These are phyloP conservation scores for Morbakka virulenta DNA, from an alignment of 30 jellyfish, hydroid and myxozoan genomes.

Conservation along the genomic window DNA sequence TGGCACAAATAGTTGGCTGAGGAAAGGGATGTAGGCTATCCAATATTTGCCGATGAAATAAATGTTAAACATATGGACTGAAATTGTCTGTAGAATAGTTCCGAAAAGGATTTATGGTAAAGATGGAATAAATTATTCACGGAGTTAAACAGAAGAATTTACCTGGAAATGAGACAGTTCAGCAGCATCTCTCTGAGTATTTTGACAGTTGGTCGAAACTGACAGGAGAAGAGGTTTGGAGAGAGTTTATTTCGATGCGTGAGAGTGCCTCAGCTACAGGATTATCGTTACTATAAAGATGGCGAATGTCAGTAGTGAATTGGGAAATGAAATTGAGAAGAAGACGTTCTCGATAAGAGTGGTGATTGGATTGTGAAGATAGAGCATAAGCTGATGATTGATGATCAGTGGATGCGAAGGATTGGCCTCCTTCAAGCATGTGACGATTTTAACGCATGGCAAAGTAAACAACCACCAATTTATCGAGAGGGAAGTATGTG, in stretches of 20 bases:
- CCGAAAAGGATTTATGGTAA: neutral
- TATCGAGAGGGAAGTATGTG: too few relatives aligned
- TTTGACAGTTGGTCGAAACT: neutral
- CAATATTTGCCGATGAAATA: neutral
- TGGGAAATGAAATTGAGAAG: conserved; percentile 30
- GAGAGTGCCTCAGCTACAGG: conserved; percentile 59
- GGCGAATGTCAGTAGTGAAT: conserved; percentile 30
- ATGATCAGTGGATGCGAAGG: conserved; percentile 9
- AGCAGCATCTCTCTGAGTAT: conserved; percentile 2
- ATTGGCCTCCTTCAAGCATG: neutral
- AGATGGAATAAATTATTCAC: neutral
- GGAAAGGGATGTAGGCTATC: conserved; percentile 7
- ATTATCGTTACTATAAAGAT: conserved; percentile 3
- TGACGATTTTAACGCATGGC: neutral
- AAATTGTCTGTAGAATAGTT: neutral
- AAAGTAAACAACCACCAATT: neutral
- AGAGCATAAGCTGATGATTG: conserved; percentile 39
- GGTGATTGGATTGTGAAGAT: neutral
- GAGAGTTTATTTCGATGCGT: too few relatives aligned
- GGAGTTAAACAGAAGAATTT: neutral
- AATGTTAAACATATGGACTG: neutral
- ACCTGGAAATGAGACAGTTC: neutral
- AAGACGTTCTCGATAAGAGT: conserved; percentile 26
- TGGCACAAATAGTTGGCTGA: conserved; percentile 32
- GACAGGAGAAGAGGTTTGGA: too few relatives aligned